Conservation (phyloP, 2,888 invertebrate genomes). For the Diaperis boleti region DNA sequence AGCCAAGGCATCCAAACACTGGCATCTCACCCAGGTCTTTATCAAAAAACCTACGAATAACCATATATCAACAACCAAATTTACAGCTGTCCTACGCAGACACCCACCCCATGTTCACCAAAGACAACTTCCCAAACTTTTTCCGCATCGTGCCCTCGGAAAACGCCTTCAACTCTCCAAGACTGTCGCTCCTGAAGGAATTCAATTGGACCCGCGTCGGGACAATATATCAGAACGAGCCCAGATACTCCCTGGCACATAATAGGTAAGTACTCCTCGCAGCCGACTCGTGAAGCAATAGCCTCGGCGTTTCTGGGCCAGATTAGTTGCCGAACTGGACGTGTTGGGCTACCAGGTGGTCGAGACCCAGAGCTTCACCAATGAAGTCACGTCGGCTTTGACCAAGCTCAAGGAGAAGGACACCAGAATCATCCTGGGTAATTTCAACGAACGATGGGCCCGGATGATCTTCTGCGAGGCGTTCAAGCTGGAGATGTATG, state of each 20-base stretch:
- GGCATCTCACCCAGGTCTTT: conserved; percentile 97
- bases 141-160: conserved; percentile 97
- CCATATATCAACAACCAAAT: background rate
- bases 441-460: conserved; percentile 96
- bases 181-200: conserved; percentile 86
- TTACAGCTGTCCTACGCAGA: conserved; percentile 94
- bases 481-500: conserved; percentile 87
- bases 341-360: conserved; percentile 83
- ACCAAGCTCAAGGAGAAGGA: conserved; percentile 90
- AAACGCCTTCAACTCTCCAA: conserved; percentile 94
- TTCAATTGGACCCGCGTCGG: conserved; percentile 99
- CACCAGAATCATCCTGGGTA: conserved; percentile 91
- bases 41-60: conserved; percentile 43
- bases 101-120: conserved; percentile 97
- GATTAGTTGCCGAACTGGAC: conserved; percentile 89
- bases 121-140: conserved; percentile 94
- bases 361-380: conserved; percentile 92
- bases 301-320: conserved; percentile 50
- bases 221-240: conserved; percentile 96
- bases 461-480: conserved; percentile 90
- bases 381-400: conserved; percentile 84
- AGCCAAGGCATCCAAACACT: conserved; percentile 96
- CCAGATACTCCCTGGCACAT: conserved; percentile 83
- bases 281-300: background rate
- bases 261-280: conserved; percentile 66